These are phyloP conservation scores for Cyprinodon variegatus DNA, from an alignment of 2,113 vertebrate species.

Conservation along the genomic window DNA sequence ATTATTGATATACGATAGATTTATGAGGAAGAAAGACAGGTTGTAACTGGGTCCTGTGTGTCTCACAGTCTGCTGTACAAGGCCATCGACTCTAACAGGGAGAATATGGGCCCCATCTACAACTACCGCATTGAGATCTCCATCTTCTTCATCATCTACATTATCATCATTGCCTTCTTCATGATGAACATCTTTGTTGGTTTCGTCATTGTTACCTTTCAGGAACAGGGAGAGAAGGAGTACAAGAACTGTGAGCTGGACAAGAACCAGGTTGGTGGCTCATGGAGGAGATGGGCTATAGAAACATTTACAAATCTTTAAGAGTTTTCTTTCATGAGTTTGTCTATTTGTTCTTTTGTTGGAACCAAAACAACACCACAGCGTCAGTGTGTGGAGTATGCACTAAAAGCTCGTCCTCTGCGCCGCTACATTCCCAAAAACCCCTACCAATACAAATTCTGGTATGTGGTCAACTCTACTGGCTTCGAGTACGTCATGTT, in stretches of 20 bases:
- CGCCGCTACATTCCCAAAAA: constrained; percentile 98
- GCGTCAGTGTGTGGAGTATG: constrained; percentile 99
- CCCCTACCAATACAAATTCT: constrained; percentile 99
- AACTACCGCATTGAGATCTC: constrained; percentile 99
- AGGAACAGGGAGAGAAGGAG: constrained; percentile 98
- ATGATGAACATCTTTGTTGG: constrained; percentile 99
- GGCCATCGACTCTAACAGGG: constrained; percentile 94
- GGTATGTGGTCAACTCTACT: constrained; percentile 99
- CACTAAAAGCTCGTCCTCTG: constrained; percentile 94
- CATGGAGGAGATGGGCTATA: background rate
- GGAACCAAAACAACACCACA: constrained; percentile 50
- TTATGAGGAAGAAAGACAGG: background rate
- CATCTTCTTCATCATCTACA: constrained; percentile 99
- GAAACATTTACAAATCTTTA: background rate
- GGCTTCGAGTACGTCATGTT: constrained; percentile 99
- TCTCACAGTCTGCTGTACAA: constrained; percentile 90
- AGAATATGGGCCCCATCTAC: constrained; percentile 95
- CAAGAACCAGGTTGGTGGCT: constrained; percentile 93
- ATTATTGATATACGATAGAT: background rate
- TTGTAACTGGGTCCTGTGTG: background rate
- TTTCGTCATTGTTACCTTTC: constrained; percentile 98
- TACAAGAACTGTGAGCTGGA: constrained; percentile 99
- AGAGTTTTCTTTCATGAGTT: background rate
- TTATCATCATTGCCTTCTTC: constrained; percentile 99
- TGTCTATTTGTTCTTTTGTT: constrained; percentile 17